Conservation (phyloP, 92 coral and sea anemone genomes). For the Paragorgia papillata region DNA sequence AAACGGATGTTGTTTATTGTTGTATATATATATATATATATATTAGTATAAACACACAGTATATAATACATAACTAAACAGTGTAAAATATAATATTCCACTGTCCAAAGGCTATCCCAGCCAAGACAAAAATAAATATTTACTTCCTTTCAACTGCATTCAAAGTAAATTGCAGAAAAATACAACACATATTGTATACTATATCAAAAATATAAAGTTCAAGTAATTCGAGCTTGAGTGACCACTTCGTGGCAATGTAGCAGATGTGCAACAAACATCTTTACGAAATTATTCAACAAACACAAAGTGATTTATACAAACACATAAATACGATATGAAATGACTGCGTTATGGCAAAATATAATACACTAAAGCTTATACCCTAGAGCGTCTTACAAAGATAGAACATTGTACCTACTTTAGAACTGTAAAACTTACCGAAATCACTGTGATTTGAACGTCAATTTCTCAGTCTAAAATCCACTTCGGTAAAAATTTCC, state of each 20-base stretch:
- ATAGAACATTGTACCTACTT: background rate
- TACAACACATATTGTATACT: background rate
- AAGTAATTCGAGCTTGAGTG: conserved; percentile 6
- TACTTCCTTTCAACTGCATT: background rate
- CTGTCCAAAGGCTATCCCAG: background rate
- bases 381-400: conserved; percentile 19
- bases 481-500: conserved; percentile 8
- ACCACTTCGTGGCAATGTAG: too few species aligned
- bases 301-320: background rate
- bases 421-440: conserved; percentile 19
- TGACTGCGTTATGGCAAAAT: conserved; percentile 2
- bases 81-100: background rate
- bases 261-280: conserved; percentile 32
- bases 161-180: background rate
- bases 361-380: background rate
- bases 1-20: too few species aligned
- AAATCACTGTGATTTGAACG: conserved; percentile 15
- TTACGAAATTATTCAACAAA: conserved; percentile 3
- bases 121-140: background rate
- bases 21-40: too few species aligned
- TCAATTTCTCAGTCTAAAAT: conserved; percentile 8
- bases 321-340: conserved; percentile 5
- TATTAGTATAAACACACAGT: too few species aligned
- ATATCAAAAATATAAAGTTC: conserved; percentile 4
- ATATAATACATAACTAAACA: background rate